A percentile compares a stretch with the other conserved stretches of the same genome.
Evolutionary conservation across 2,888 invertebrate genomes (phyloP).

Genomic region (Tenthredo scrophulariae): DNA sequence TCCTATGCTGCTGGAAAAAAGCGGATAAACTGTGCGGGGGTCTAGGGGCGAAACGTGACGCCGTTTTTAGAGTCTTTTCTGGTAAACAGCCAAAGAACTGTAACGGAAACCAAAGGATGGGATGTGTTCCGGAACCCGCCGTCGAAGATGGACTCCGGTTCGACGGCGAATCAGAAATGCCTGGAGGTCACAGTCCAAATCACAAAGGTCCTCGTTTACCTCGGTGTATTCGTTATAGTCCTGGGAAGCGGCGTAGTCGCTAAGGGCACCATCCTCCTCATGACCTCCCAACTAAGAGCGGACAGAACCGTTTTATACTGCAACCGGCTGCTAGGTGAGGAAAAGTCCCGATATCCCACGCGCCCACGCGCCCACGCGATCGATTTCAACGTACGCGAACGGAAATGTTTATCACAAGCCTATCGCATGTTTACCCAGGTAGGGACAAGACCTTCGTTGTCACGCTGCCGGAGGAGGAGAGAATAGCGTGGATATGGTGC

Average conservation of each 20-base stretch:
- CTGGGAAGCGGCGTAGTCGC: constrained; percentile 92
- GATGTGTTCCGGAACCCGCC: constrained; percentile 97
- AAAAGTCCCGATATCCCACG: constrained; percentile 14
- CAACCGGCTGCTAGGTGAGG: constrained; percentile 90
- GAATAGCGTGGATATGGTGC: constrained; percentile 96
- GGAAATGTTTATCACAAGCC: neutral
- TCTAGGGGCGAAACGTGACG: neutral
- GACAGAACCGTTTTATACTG: constrained; percentile 89
- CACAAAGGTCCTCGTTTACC: constrained; percentile 91
- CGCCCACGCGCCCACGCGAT: neutral
- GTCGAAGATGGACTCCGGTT: constrained; percentile 92
- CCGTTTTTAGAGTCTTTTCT: neutral
- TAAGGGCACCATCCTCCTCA: constrained; percentile 93
- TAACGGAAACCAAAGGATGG: constrained; percentile 96
- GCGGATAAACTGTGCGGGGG: neutral
- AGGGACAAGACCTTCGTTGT: constrained; percentile 93
- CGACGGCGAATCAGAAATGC: constrained; percentile 93
- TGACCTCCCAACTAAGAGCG: constrained; percentile 93
- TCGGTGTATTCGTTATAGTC: constrained; percentile 91
- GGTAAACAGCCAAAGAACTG: constrained; percentile 85
- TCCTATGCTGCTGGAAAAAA: neutral
- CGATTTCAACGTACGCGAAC: neutral
- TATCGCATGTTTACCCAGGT: constrained; percentile 80
- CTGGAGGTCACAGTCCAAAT: constrained; percentile 91
- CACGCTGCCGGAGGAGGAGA: constrained; percentile 90